phyloP scores from a whole-genome alignment of 2,113 vertebrate genomes.

The Potamarius usumacintae region DNA sequence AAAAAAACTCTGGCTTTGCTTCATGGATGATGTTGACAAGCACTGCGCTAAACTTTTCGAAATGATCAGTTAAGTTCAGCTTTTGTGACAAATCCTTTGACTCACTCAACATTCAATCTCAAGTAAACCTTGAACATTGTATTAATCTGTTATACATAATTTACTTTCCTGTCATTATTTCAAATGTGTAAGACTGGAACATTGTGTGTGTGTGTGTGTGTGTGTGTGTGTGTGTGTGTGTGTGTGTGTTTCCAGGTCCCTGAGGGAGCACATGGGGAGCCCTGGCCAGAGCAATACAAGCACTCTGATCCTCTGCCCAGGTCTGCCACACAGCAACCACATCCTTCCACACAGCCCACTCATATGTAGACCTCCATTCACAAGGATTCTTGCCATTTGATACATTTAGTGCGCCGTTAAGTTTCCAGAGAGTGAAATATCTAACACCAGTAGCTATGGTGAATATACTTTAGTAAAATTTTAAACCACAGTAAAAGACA shows the following conservation, averaged over 20 bases:
- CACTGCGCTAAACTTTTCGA: too few relatives aligned
- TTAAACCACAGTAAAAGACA: not conserved
- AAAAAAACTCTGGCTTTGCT: too few relatives aligned
- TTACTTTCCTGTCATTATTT: not conserved
- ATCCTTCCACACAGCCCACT: conserved; percentile 17
- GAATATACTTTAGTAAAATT: not conserved
- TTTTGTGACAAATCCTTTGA: too few relatives aligned
- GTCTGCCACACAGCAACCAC: conserved; percentile 43
- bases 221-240: conserved; percentile 32
- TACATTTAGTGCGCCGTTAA: conserved; percentile 1
- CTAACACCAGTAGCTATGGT: not conserved
- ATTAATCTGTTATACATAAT: not conserved
- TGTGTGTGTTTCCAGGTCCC: conserved; percentile 29
- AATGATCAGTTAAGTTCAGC: too few relatives aligned
- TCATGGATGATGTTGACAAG: too few relatives aligned
- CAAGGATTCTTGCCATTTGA: conserved; percentile 25
- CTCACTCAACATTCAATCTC: too few relatives aligned
- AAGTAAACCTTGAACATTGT: not conserved
- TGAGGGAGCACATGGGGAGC: conserved; percentile 61
- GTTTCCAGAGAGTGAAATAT: conserved; percentile 19
- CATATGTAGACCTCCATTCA: not conserved
- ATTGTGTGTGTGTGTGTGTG: conserved; percentile 15
- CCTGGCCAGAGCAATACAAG: conserved; percentile 59
- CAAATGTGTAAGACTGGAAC: not conserved
- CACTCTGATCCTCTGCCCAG: conserved; percentile 56